Evolutionary conservation across 2,797 vertebrate species (phyloP), one percentile per base, ranked within the genome.

Genomic region (Champsocephalus gunnari): DNA sequence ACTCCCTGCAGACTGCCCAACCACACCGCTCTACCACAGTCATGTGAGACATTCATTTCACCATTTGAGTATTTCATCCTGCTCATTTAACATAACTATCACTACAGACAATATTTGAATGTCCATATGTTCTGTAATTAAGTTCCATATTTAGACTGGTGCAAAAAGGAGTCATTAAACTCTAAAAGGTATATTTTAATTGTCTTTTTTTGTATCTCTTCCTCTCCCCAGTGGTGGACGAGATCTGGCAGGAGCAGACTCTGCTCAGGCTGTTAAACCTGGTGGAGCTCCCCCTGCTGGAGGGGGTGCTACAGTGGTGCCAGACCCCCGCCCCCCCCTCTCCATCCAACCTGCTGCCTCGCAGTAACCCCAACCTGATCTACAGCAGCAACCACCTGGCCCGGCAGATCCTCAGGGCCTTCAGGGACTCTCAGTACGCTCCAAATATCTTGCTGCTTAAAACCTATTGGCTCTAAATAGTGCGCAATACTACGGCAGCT

Each of bases 211-310:
- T 14, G 9, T 12, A 53, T 12, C 21, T 12, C 6, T 28, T 66
- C 7, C 0, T 2, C 43, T 67, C 56, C 64, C 0, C 84, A 99
- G 97, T 97, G 86, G 93, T 98, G 53, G 91, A 94, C 12, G 95
- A 96, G 89, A 95, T 99, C 55, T 99, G 97, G 98, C 94, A 94
- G 88, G 97, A 99, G 78, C 96, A 98, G 94, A 98, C 97, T 0
- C 92, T 98, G 24, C 88, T 95, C 53, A 94, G 96, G 55, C 92
- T 99, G 38, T 93, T 99, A 17, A 96, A 95, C 75, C 91, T 99
- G 60, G 93, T 99, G 9, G 98, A 99, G 70, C 95, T 99, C 82
- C 96, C 98, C 0, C 84, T 99, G 61, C 94, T 99, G 80, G 97
- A 99, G 11, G 94, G 95, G 13, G 86, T 99, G 54, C 94, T 99